A percentile compares a stretch with the other conserved stretches of the same genome.
Evolutionary conservation across 2,888 invertebrate species (phyloP).

Genomic region (Unio pictorum): DNA sequence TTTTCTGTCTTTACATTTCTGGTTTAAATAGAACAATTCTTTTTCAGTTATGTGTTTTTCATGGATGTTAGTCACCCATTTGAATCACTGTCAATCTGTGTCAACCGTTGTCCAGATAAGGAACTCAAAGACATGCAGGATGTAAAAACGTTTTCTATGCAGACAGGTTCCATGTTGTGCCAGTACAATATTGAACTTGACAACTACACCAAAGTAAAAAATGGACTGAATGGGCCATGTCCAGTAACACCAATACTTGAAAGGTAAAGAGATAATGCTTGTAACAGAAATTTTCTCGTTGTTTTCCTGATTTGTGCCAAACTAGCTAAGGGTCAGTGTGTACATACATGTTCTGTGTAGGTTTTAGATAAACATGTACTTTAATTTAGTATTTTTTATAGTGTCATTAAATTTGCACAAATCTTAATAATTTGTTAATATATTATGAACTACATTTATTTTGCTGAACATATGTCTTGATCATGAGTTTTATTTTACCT

Average conservation of each 20-base stretch:
- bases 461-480: too few species aligned
- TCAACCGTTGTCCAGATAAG: constrained; percentile 86
- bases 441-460: too few species aligned
- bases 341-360: too few species aligned
- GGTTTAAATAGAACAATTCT: neutral
- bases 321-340: too few species aligned
- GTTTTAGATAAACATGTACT: too few species aligned
- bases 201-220: constrained; percentile 20
- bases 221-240: constrained; percentile 78
- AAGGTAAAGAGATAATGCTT: constrained; percentile 74
- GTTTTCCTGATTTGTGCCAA: too few species aligned
- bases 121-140: constrained; percentile 79
- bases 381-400: too few species aligned
- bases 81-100: constrained; percentile 88
- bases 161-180: constrained; percentile 85
- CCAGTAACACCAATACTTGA: constrained; percentile 85
- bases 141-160: constrained; percentile 81
- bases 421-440: too few species aligned
- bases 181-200: constrained; percentile 72
- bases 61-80: constrained; percentile 85
- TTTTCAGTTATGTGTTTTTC: constrained; percentile 82
- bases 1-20: neutral
- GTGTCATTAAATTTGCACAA: too few species aligned
- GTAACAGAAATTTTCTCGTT: constrained; percentile 10
- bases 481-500: too few species aligned